phyloP scores from a whole-genome alignment of 2,888 invertebrate species.

The Sthenelais limicola region DNA sequence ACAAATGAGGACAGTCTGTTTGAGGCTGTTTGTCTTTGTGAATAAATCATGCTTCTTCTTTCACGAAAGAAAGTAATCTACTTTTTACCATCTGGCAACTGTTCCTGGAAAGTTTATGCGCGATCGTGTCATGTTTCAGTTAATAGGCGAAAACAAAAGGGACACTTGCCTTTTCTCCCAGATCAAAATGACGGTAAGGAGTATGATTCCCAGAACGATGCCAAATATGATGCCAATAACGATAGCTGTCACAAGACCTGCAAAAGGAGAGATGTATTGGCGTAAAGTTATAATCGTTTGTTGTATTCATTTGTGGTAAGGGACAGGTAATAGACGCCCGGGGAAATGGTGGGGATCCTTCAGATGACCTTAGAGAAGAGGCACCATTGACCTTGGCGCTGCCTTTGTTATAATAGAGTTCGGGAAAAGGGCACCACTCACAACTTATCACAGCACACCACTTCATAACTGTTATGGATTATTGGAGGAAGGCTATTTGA shows the following conservation, averaged over 20 bases:
- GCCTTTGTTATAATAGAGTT: slow-evolving; percentile 21
- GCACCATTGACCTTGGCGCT: slow-evolving; percentile 14
- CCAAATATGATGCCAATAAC: slow-evolving; percentile 36
- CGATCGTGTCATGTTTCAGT: neutral
- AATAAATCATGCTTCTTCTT: too few species aligned
- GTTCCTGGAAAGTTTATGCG: too few species aligned
- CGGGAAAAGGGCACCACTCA: neutral
- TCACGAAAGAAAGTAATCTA: too few species aligned
- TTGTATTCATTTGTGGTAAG: neutral
- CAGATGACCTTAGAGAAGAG: neutral
- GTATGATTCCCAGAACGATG: slow-evolving; percentile 25
- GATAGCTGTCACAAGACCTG: slow-evolving; percentile 33
- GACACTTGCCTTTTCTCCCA: slow-evolving; percentile 30
- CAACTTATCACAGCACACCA: slow-evolving; percentile 14
- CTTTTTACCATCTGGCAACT: too few species aligned
- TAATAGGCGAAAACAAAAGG: neutral
- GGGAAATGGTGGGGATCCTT: neutral
- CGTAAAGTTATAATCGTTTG: neutral
- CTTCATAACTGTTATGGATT: slow-evolving; percentile 36
- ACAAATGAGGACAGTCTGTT: too few species aligned
- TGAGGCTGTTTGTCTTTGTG: too few species aligned
- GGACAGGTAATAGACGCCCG: neutral
- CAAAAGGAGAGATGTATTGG: neutral
- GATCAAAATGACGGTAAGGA: slow-evolving; percentile 22
- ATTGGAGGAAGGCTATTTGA: neutral